Conservation (phyloP, 2,113 vertebrate species). For the Pholis gunnellus region DNA sequence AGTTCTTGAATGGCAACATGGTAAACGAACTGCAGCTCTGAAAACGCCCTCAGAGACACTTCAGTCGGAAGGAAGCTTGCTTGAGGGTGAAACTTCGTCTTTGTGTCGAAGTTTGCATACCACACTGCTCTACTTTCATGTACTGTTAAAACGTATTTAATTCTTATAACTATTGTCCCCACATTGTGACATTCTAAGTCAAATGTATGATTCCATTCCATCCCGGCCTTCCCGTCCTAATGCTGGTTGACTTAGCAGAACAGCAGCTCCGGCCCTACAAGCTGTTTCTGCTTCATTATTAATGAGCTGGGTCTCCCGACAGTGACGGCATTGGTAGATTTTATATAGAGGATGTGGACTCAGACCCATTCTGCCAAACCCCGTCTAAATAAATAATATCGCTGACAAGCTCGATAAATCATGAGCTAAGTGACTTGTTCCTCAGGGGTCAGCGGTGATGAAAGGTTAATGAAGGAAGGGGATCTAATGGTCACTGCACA, state of each 20-base stretch:
- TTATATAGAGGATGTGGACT: conserved; percentile 51
- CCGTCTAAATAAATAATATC: conserved; percentile 68
- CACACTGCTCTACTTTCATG: background rate
- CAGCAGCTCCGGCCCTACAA: conserved; percentile 61
- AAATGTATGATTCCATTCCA: conserved; percentile 6
- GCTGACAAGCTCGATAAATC: conserved; percentile 61
- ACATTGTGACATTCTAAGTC: conserved; percentile 16
- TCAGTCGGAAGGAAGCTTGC: no score
- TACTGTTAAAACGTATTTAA: background rate
- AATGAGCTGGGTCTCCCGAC: conserved; percentile 43
- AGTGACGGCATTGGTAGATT: conserved; percentile 32
- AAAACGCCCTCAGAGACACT: background rate
- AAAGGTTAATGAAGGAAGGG: conserved; percentile 46
- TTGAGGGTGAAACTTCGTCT: background rate
- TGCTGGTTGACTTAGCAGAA: conserved; percentile 59
- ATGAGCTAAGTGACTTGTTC: conserved; percentile 46
- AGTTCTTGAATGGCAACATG: background rate
- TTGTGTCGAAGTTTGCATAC: background rate
- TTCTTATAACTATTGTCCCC: background rate
- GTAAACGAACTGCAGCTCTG: background rate
- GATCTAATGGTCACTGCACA: conserved; percentile 19
- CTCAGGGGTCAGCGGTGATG: conserved; percentile 37
- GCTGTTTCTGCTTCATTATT: conserved; percentile 75
- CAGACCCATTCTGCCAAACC: conserved; percentile 31
- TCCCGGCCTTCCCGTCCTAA: conserved; percentile 28